Base-by-base conservation (phyloP, 2,888 invertebrate species). In the Hemaris fuciformis region DNA sequence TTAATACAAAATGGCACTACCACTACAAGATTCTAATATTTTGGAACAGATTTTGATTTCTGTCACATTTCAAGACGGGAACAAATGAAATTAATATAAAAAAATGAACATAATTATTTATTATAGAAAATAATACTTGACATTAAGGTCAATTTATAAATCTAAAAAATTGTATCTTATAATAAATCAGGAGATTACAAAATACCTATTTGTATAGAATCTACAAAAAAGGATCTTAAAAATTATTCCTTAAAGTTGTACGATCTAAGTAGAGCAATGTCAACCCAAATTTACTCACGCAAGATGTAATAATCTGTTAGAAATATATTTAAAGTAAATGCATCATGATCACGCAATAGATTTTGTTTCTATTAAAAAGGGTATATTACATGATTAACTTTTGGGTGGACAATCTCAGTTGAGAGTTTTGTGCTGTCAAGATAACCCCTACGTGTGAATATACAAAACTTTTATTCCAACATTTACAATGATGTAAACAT, bases 111-210 rank as follows among this genome's bases (percentile, higher is more conserved):
- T 75, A n/a, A n/a, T n/a, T n/a, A 84, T 90, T 89, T 87, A 87
- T 87, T 89, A 83, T 80, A 85, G 85, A 89, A 88, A 87, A 89
- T 90, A 91, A 91, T 91, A 91, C 91, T 89, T 77, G 84, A 85
- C 82, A 76, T 78, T 71, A 71, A 79, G 80, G 87, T 87, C 87
- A 87, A 82, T 81, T 66, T 81, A 80, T 84, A 85, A 83, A 77
- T 86, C 88, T 87, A 84, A 83, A 70, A 84, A 82, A 81, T 85
- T 80, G 77, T 80, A 80, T 79, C 83, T 84, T 83, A 87, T 76
- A 75, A 80, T 82, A 86, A 88, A 85, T 85, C 83, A 88, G 80
- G 88, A 91, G 91, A 90, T 91, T 91, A 91, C 89, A 89, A 88
- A 87, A 87, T 90, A 88, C 88, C 83, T 90, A 89, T 82, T 70